Conservation (phyloP, 2,113 vertebrate species). For the Jaculus jaculus region DNA sequence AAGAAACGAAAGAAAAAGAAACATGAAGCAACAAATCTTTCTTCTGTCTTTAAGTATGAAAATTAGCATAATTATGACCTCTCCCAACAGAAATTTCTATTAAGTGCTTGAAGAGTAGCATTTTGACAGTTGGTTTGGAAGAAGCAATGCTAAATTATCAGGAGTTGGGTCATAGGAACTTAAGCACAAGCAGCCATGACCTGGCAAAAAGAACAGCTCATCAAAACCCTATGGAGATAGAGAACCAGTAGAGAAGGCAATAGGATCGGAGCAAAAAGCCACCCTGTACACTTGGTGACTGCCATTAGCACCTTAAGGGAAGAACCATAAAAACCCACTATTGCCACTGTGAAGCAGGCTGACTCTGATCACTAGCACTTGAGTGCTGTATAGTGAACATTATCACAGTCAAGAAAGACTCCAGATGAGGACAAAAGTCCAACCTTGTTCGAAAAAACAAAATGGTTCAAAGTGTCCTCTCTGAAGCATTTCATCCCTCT, state of each 20-base stretch:
- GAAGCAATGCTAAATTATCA: conserved; percentile 33
- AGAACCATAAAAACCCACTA: not conserved
- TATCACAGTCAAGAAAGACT: conserved; percentile 28
- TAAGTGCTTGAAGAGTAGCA: conserved; percentile 26
- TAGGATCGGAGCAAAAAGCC: not conserved
- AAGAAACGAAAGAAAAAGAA: too few relatives aligned
- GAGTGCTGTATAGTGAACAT: not conserved
- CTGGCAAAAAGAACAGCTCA: not conserved
- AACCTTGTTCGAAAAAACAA: not conserved
- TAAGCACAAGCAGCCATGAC: not conserved
- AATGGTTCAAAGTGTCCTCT: conserved; percentile 12
- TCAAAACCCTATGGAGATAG: not conserved
- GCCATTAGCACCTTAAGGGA: not conserved
- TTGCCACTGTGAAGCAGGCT: not conserved
- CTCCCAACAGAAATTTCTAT: conserved; percentile 22
- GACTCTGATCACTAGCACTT: conserved; percentile 15
- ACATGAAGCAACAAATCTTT: not conserved
- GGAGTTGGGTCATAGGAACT: not conserved
- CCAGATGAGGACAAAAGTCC: conserved; percentile 25
- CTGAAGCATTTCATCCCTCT: conserved; percentile 36
- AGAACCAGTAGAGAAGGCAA: not conserved
- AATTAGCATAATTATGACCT: not conserved
- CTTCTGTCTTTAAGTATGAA: conserved; percentile 13
- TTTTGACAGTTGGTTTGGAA: conserved; percentile 22
- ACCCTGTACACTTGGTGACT: conserved; percentile 3